These are phyloP conservation scores for Scleropages formosus DNA, from an alignment of 2,797 vertebrate genomes.

Conservation along the genomic window DNA sequence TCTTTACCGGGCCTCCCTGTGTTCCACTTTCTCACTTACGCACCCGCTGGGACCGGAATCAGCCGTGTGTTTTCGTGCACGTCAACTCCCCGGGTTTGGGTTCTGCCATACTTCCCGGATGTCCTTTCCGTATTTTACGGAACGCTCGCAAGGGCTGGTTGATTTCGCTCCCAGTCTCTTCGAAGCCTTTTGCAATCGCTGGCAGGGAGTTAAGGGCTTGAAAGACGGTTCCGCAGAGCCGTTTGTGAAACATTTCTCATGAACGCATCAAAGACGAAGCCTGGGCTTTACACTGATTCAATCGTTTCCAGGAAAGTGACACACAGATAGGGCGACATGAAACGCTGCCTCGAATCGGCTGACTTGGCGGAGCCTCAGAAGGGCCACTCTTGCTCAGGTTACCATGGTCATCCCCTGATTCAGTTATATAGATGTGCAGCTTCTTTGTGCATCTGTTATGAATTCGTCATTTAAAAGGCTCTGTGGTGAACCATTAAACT, in stretches of 20 bases:
- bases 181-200: neutral
- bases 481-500: no score
- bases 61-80: neutral
- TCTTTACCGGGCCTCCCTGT: no score
- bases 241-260: neutral
- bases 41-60: neutral
- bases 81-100: neutral
- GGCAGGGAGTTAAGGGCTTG: neutral
- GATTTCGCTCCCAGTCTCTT: neutral
- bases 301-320: neutral
- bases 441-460: no score
- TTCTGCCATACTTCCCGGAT: neutral
- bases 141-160: neutral
- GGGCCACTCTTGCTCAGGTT: no score
- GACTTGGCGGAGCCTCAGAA: no score
- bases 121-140: neutral
- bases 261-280: neutral
- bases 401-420: no score
- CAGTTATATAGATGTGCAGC: no score
- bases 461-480: no score
- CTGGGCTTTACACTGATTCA: constrained; percentile 10
- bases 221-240: neutral
- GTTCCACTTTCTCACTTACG: no score
- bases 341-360: no score
- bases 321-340: neutral